Evolutionary conservation across 1,140 invertebrate genomes (phyloP).

Genomic region (Eumaeus atala): DNA sequence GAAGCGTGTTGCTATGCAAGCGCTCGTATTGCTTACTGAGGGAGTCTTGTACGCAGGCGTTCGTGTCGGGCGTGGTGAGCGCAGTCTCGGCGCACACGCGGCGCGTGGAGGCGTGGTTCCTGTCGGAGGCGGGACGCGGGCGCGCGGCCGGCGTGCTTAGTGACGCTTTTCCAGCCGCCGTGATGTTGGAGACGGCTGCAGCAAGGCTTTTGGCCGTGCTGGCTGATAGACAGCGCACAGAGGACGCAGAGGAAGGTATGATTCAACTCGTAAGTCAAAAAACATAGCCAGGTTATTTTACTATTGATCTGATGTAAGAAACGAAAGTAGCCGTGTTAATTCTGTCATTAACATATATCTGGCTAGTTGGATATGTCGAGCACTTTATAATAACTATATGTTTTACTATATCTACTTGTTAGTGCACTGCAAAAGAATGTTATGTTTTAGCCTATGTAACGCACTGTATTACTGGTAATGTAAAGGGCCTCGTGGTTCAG

Average conservation of each 20-base stretch:
- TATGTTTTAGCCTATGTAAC: no score
- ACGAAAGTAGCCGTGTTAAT: no score
- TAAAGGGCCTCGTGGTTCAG: no score
- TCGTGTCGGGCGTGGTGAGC: conserved; percentile 27
- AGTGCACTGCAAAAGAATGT: no score
- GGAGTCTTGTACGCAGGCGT: conserved; percentile 26
- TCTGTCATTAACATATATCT: neutral
- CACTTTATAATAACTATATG: no score
- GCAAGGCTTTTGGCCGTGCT: conserved; percentile 29
- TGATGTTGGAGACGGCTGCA: conserved; percentile 37
- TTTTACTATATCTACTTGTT: no score
- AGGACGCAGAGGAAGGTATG: conserved; percentile 23
- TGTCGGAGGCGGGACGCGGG: conserved; percentile 25
- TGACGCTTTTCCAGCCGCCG: conserved; percentile 37
- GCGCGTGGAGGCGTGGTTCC: conserved; percentile 37
- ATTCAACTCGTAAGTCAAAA: neutral
- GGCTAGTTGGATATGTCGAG: no score
- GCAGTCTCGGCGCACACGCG: conserved; percentile 36
- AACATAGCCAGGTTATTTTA: no score
- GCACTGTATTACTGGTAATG: no score
- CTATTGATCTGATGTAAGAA: no score
- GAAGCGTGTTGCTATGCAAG: no score
- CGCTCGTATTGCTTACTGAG: neutral
- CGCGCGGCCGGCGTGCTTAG: conserved; percentile 38
- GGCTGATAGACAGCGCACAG: conserved; percentile 20